Base-by-base conservation (phyloP, 2,113 vertebrate genomes). In the Atractosteus spatula region DNA sequence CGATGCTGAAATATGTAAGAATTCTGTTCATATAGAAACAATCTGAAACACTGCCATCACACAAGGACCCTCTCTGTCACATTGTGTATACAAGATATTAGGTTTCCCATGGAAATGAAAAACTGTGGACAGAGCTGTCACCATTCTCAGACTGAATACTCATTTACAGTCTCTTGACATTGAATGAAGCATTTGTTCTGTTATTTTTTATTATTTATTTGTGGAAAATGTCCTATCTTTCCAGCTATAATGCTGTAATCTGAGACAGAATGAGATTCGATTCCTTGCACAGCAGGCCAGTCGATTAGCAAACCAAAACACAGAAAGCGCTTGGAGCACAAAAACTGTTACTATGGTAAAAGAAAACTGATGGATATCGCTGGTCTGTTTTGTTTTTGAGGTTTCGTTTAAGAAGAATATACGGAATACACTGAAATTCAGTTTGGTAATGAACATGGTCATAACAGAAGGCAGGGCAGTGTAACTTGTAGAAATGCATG, bases 171-270 rank as follows among this genome's bases (percentile, higher is more conserved):
- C 13, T 13, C 14, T 59, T 3, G n/a, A 59, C 57, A n/a, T n/a
- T 62, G 66, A 74, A 74, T 62, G 57, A 29, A 29, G 45, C 66
- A 7, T 68, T 55, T 74, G 72, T 74, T 69, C 17, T 51, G 41
- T 41, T 16, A 14, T 45, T 62, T 61, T 41, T 41, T 16, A 16
- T 45, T 62, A n/a, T 70, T 70, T 70, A 14, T 45, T 62, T 62
- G n/a, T 41, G 42, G 64, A 66, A 61, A 51, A 7, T n/a, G 59
- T 6, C n/a, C 13, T 12, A 45, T 68, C 54, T 67, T 66, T 54
- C 55, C 43, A 67, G 54, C 14, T 29, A 14, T 66, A 14, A 10
- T 3, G n/a, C 62, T 10, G 45, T 41, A 47, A 16, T 13, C 62
- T 65, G 41, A 12, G 16, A 73, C 71, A 73, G 71, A 61, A 13